phyloP scores from a whole-genome alignment of 2,113 vertebrate genomes.

The Hippocampus guttulatus region DNA sequence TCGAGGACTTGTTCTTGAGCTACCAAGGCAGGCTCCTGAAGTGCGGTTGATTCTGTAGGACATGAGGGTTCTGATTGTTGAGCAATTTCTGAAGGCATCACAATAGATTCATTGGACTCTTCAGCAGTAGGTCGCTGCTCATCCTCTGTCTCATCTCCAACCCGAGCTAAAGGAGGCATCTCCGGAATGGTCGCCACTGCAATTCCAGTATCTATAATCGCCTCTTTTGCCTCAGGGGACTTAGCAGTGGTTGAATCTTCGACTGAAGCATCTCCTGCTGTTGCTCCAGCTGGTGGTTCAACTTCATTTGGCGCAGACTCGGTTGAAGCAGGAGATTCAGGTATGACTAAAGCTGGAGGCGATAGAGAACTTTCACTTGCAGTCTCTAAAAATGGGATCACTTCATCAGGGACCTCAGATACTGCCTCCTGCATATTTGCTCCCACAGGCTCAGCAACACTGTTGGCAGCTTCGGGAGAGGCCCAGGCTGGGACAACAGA shows the following conservation, averaged over 20 bases:
- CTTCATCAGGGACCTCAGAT: slow-evolving; percentile 4
- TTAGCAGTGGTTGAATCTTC: slow-evolving; percentile 6
- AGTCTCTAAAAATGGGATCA: not conserved
- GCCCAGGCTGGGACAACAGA: slow-evolving; percentile 6
- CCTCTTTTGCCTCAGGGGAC: slow-evolving; percentile 11
- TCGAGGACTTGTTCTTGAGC: slow-evolving; percentile 4
- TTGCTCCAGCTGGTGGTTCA: not conserved
- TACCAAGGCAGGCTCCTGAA: slow-evolving; percentile 8
- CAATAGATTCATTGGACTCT: slow-evolving; percentile 3
- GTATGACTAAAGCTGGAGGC: slow-evolving; percentile 1
- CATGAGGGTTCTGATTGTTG: slow-evolving; percentile 2
- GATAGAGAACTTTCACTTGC: slow-evolving; percentile 7
- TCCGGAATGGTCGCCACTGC: slow-evolving; percentile 56
- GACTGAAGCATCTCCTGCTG: not conserved
- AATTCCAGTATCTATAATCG: slow-evolving; percentile 36
- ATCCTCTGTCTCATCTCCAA: slow-evolving; percentile 4
- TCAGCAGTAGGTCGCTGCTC: slow-evolving; percentile 19
- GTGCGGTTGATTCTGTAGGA: not conserved
- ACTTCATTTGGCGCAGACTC: not conserved
- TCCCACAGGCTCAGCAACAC: slow-evolving; percentile 23
- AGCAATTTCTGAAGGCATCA: slow-evolving; percentile 1
- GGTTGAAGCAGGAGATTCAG: not conserved
- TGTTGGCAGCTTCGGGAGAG: slow-evolving; percentile 6
- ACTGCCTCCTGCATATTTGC: slow-evolving; percentile 25
- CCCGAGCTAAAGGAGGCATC: slow-evolving; percentile 24